Evolutionary conservation across 2,888 invertebrate genomes (phyloP).

Genomic region (Drosophila longiperda): DNA sequence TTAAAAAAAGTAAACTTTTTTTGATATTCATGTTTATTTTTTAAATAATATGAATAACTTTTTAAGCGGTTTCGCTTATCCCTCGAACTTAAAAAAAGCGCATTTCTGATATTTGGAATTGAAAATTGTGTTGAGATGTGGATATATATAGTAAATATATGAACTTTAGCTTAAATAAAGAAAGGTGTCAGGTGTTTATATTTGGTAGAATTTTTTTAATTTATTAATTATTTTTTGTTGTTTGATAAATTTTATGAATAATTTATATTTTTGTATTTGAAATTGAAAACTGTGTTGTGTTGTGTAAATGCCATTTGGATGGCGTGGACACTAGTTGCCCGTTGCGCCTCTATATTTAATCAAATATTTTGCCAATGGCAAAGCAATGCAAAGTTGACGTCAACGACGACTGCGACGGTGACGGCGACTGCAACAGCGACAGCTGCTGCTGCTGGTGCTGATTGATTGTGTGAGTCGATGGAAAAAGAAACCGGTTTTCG

Average conservation of each 20-base stretch:
- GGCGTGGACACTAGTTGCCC: slow-evolving; percentile 50
- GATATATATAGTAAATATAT: neutral
- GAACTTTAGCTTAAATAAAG: neutral
- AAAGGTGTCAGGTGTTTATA: neutral
- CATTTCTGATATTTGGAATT: neutral
- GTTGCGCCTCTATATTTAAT: slow-evolving; percentile 65
- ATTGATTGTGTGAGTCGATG: slow-evolving; percentile 27
- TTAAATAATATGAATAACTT: neutral
- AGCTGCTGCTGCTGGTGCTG: slow-evolving; percentile 15
- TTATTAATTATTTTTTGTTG: neutral
- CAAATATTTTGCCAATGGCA: slow-evolving; percentile 72
- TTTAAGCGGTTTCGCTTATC: neutral
- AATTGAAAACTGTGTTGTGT: slow-evolving; percentile 16
- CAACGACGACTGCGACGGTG: slow-evolving; percentile 3
- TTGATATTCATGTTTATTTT: neutral
- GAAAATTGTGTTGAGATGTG: slow-evolving; percentile 25
- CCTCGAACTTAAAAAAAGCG: neutral
- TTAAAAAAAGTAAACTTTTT: neutral
- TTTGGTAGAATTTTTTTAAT: neutral
- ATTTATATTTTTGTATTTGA: neutral
- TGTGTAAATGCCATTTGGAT: slow-evolving; percentile 55
- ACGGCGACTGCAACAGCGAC: slow-evolving; percentile 12
- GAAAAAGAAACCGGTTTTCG: slow-evolving; percentile 53
- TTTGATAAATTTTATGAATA: neutral
- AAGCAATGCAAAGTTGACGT: slow-evolving; percentile 30